Percentiles rank a stretch among this genome's conserved stretches.
phyloP scores from a whole-genome alignment of 2,113 vertebrate species.

The Aythya baeri region DNA sequence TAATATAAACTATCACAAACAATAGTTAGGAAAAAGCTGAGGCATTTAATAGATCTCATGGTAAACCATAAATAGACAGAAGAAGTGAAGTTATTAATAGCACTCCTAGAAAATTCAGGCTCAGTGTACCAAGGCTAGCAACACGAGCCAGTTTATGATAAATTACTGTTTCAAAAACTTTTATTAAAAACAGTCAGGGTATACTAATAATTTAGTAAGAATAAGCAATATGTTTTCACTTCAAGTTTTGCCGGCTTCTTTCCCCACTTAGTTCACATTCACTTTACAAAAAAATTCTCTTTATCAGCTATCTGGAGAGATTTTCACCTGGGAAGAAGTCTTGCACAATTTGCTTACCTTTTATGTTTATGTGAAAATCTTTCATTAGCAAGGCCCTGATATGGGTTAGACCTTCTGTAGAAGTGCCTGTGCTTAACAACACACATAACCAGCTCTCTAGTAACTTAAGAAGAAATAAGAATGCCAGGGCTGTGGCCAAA shows the following conservation, averaged over 20 bases:
- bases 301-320: background rate
- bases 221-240: conserved; percentile 23
- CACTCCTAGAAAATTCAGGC: background rate
- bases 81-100: background rate
- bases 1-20: background rate
- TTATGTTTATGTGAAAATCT: background rate
- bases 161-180: conserved; percentile 34
- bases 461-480: background rate
- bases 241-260: background rate
- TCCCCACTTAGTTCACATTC: background rate
- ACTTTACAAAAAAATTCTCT: conserved; percentile 5
- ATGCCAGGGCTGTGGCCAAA: background rate
- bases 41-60: background rate
- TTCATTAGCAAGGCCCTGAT: background rate
- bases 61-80: background rate
- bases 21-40: background rate
- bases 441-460: background rate
- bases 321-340: background rate
- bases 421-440: background rate
- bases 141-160: background rate
- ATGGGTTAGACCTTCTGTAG: background rate
- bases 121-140: background rate
- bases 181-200: conserved; percentile 10
- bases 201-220: conserved; percentile 31
- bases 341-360: background rate